Base-by-base conservation (phyloP, 30 jellyfish, hydroid and myxozoan species). In the Sanderia malayensis region DNA sequence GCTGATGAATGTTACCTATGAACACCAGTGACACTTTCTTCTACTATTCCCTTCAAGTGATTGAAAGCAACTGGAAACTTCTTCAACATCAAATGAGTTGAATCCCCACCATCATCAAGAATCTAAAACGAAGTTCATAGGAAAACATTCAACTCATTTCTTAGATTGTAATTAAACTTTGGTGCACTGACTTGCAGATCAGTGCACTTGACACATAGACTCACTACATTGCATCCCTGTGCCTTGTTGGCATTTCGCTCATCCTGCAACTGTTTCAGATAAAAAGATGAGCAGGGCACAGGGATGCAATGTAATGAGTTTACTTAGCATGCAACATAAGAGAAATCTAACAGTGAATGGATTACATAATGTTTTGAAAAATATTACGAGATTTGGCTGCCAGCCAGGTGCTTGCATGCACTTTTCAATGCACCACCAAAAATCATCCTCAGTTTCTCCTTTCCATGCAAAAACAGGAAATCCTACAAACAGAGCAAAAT, bases 351-450 rank as follows among this genome's bases (percentile, higher is more conserved):
- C n/a, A n/a, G n/a, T n/a, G n/a, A n/a, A n/a, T n/a, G n/a, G n/a
- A n/a, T n/a, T n/a, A n/a, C n/a, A n/a, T n/a, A n/a, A n/a, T 18
- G 31, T 6, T 7, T 19, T 26, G 67, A 26, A 31, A 0, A 30
- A n/a, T 15, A 66, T 45, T 82, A 88, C 97, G 83, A 88, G 79
- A 55, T 77, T 88, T 24, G 97, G 93, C 57, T 85, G 78, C 95
- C 95, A 81, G 24, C 88, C 80, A 46, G 87, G 95, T 18, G 88
- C 88, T 31, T 93, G 84, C 73, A 89, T 89, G 60, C 96, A 89
- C 66, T 89, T 78, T 41, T 89, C 97, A 57, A 89, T 89, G 57
- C 97, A 89, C 97, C 97, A 89, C 97, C 97, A 89, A 86, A 82
- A 89, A 62, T 89, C 97, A 65, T 89, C 97, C 27, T 89, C 97